Percentiles rank a stretch among this genome's conserved stretches.
phyloP scores from a whole-genome alignment of 2,888 invertebrate genomes.

The Brachypterus glaber region DNA sequence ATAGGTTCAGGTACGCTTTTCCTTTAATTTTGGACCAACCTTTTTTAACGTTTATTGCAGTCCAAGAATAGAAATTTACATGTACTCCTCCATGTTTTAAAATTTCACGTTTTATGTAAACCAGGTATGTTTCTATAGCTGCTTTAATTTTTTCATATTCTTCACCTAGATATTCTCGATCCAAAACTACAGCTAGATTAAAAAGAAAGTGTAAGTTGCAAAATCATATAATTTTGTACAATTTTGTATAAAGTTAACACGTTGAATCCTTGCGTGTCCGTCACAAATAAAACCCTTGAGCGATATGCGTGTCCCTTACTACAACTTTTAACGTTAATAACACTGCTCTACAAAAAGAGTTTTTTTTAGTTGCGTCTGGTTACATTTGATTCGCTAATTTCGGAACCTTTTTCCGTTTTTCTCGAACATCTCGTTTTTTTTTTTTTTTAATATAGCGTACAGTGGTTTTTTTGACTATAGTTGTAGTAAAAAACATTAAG shows the following conservation, averaged over 20 bases:
- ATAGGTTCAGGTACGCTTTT: not conserved
- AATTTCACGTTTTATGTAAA: slow-evolving; percentile 49
- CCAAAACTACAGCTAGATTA: slow-evolving; percentile 68
- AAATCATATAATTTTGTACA: slow-evolving; percentile 21
- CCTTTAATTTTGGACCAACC: slow-evolving; percentile 45
- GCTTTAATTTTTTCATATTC: slow-evolving; percentile 53
- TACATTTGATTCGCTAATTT: no score
- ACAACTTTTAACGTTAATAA: no score
- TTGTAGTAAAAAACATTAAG: no score
- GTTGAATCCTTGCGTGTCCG: no score
- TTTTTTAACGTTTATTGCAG: slow-evolving; percentile 57
- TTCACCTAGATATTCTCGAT: slow-evolving; percentile 55
- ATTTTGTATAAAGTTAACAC: slow-evolving; percentile 1
- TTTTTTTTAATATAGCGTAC: no score
- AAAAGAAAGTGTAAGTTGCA: no score
- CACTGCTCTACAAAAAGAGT: no score
- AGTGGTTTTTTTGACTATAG: no score
- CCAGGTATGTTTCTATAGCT: slow-evolving; percentile 48
- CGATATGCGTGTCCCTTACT: no score
- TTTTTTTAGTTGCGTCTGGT: no score
- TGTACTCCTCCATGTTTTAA: slow-evolving; percentile 60
- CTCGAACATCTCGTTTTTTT: no score
- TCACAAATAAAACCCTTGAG: not conserved
- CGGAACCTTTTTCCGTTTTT: no score
- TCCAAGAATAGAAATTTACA: slow-evolving; percentile 60